phyloP scores from a whole-genome alignment of 1,140 invertebrate species.

The Calliphora vicina region DNA sequence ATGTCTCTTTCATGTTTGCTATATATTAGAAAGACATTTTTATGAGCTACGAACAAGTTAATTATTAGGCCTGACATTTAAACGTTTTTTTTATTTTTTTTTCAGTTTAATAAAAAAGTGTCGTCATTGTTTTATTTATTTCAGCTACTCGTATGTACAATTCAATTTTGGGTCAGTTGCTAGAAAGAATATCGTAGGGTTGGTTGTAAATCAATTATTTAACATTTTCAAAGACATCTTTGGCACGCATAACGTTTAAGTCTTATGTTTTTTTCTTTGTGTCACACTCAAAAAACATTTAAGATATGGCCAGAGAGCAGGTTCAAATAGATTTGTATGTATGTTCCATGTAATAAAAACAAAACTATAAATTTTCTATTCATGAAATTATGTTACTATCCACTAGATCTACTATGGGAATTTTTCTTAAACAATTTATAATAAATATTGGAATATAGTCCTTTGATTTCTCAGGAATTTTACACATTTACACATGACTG shows the following conservation, averaged over 20 bases:
- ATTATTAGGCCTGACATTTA: neutral
- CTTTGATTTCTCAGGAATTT: constrained; percentile 1
- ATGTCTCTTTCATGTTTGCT: too few species aligned
- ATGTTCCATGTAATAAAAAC: too few species aligned
- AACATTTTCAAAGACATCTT: neutral
- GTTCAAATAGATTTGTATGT: too few species aligned
- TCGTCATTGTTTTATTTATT: too few species aligned
- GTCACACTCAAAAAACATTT: neutral
- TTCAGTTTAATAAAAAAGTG: too few species aligned
- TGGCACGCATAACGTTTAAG: neutral
- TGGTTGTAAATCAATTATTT: neutral
- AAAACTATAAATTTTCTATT: too few species aligned
- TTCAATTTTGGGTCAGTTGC: neutral
- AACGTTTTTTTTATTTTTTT: too few species aligned
- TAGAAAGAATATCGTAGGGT: neutral
- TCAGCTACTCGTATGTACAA: neutral
- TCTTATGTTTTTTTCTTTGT: neutral
- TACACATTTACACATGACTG: neutral
- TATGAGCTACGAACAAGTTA: neutral
- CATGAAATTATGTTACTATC: too few species aligned
- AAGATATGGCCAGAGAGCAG: too few species aligned
- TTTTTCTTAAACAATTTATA: neutral
- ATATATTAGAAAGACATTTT: too few species aligned
- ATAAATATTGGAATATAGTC: neutral
- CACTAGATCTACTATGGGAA: neutral